Evolutionary conservation across 2,797 vertebrate genomes (phyloP), one percentile per base, ranked within the genome.

Genomic region (Ispidina picta): DNA sequence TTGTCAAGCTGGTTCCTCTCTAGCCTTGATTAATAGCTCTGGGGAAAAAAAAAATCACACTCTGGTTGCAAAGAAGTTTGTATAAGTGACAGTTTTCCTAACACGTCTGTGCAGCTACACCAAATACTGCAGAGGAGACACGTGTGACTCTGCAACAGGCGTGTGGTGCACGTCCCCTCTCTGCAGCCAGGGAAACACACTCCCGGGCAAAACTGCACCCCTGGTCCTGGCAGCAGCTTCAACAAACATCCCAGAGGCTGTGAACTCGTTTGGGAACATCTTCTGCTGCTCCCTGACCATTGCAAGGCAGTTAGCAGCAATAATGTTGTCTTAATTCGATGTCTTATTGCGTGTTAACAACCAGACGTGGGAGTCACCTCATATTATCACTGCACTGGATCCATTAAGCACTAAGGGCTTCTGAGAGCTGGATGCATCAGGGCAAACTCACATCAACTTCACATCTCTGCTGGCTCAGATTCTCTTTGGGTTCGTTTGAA

Each of bases 281-380:
- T 21, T 59, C 10, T 35, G 80, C 37, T 22, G 10, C 75, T 88
- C 93, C 85, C 94, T 94, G 92, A 37, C 84, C 55, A 31, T 89
- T 97, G 65, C 41, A 77, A 54, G 10, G 89, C 88, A 49, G 90
- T 94, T 95, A 76, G 88, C 6, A 31, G 66, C 7, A 49, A 77
- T 96, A 95, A 95, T 74, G 86, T 43, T 96, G 92, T 89, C 87
- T 64, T 58, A 66, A 74, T 84, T 91, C 92, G 83, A 74, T 91
- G 96, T 89, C 89, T 96, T 96, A 94, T 89, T 91, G 15, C 92
- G 54, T 94, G 97, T 95, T 96, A 97, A 95, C 94, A 96, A 83
- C 96, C 96, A 96, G 97, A 95, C 95, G 92, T 52, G 81, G 2
- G 9, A 76, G 97, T 92, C 94, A 15, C 94, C 93, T 97, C 94